Evolutionary conservation across 2,113 vertebrate genomes (phyloP).

Genomic region (Gallinago media): DNA sequence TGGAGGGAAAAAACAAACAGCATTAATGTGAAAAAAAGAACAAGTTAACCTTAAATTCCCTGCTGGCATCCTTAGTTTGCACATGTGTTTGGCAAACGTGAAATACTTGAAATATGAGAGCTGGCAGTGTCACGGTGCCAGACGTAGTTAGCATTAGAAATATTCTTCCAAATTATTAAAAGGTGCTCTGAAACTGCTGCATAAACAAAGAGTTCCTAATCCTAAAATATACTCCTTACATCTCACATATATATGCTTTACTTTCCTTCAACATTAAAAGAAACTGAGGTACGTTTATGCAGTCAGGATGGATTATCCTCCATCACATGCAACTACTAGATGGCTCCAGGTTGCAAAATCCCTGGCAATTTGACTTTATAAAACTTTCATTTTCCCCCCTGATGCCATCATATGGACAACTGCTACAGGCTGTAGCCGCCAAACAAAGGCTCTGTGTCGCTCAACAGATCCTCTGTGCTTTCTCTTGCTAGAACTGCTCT

Average conservation of each 20-base stretch:
- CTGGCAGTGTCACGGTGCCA: neutral
- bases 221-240: neutral
- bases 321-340: neutral
- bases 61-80: neutral
- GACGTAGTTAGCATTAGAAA: neutral
- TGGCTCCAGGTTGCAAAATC: neutral
- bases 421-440: neutral
- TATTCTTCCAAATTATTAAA: conserved; percentile 28
- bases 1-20: neutral
- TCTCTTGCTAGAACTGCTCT: neutral
- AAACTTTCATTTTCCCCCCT: neutral
- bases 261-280: neutral
- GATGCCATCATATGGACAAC: neutral
- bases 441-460: neutral
- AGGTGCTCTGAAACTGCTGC: neutral
- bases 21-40: neutral
- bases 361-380: neutral
- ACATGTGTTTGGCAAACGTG: conserved; percentile 28
- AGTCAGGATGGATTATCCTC: neutral
- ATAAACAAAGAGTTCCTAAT: neutral
- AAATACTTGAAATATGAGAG: conserved; percentile 25
- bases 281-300: neutral
- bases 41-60: neutral
- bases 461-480: neutral
- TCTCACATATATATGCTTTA: neutral